These are phyloP conservation scores for Drosophila suboccidentalis DNA, from an alignment of 2,888 invertebrate genomes.

Conservation along the genomic window DNA sequence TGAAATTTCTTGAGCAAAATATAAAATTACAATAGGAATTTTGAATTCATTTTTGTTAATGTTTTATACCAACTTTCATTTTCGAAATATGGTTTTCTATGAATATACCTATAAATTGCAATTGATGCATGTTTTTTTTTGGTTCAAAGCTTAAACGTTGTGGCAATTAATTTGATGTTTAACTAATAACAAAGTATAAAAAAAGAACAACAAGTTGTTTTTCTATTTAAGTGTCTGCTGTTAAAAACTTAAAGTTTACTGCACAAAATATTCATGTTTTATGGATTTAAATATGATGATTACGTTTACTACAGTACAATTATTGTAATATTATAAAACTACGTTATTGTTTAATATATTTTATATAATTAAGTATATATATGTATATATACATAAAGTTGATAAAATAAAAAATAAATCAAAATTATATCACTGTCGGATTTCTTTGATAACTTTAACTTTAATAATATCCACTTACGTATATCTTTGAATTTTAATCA, in stretches of 20 bases:
- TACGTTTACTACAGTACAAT: constrained; percentile 71
- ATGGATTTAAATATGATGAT: constrained; percentile 58
- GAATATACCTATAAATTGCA: constrained; percentile 18
- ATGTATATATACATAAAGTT: constrained; percentile 63
- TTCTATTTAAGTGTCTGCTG: constrained; percentile 52
- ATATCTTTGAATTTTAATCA: background rate
- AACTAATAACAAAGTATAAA: constrained; percentile 17
- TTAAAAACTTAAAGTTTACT: constrained; percentile 65
- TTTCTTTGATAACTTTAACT: no score
- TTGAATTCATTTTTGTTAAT: constrained; percentile 34
- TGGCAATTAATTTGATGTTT: constrained; percentile 44
- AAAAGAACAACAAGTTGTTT: constrained; percentile 26
- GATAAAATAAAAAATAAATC: constrained; percentile 37
- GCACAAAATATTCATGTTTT: constrained; percentile 67
- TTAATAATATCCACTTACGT: no score
- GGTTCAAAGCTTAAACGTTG: constrained; percentile 36
- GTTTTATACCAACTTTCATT: constrained; percentile 64
- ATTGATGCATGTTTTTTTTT: constrained; percentile 27
- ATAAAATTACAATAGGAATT: constrained; percentile 3
- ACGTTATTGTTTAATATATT: constrained; percentile 76
- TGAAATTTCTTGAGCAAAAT: constrained; percentile 18
- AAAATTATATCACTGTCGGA: background rate
- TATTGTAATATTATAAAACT: constrained; percentile 52
- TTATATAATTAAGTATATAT: constrained; percentile 60
- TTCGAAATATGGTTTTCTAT: constrained; percentile 62